Base-by-base conservation (phyloP, 2,888 invertebrate genomes). In the Auanema freiburgensis region DNA sequence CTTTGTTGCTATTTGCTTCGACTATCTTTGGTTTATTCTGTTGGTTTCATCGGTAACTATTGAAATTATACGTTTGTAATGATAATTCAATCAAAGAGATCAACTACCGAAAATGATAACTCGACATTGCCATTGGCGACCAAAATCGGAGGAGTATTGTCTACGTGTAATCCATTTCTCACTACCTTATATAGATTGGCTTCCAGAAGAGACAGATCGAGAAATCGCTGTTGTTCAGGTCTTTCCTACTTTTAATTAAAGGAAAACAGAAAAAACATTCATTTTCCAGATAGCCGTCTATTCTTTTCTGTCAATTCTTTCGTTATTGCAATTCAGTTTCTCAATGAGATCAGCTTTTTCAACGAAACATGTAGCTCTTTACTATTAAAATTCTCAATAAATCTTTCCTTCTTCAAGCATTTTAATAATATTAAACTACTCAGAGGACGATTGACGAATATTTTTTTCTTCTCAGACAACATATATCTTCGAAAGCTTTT, bases 161-260 rank as follows among this genome's bases (percentile, higher is more conserved):
- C 46, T 69, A 40, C 62, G 75, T 33, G 67, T 67, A 6, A 62
- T 75, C 46, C 75, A 75, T 56, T 75, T 72, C 55, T 73, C 73
- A 2, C 67, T 65, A 43, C 76, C 76, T 3, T 76, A 76, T 59
- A 72, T 74, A 43, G 70, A 76, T 42, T 76, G 76, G 76, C 59
- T 69, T 41, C 67, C 66, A 1, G 66, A 67, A n/a, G 72, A 74
- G 49, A 67, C 74, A 0, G 72, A 72, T 11, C 46, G 69, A 33
- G 76, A 76, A 50, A 69, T 76, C 10, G 68, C 71, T 8, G 70
- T 72, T 1, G 65, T 76, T 40, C 76, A 76, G 64, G 71, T 73
- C 33, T 33, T 33, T 33, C 33, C 8, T 33, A 33, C 33, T 33
- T 33, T 46, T 33, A 44, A 16, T 42, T 12, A 40, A 24, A 18